Conservation (phyloP, 2,888 invertebrate genomes). For the Dusona sp. region DNA sequence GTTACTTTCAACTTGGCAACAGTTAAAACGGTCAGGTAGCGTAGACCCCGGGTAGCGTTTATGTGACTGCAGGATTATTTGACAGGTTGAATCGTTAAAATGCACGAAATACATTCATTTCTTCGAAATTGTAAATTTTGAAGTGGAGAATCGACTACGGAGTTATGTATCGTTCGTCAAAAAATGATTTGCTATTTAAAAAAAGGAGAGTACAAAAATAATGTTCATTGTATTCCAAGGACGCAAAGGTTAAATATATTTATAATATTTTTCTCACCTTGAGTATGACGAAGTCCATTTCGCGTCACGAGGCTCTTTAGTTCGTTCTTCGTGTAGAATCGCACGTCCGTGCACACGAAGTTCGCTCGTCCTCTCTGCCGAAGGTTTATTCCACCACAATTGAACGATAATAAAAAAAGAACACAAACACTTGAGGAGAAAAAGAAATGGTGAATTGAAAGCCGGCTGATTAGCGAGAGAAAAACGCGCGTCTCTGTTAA, state of each 20-base stretch:
- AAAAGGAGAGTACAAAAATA: neutral
- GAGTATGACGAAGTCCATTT: slow-evolving; percentile 80
- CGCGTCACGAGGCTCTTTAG: slow-evolving; percentile 64
- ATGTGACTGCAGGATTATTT: neutral
- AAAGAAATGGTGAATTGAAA: neutral
- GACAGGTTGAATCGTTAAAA: too few relatives aligned
- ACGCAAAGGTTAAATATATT: neutral
- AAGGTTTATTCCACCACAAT: slow-evolving; percentile 25
- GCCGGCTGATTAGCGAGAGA: neutral
- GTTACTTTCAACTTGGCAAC: neutral
- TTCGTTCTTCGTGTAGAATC: slow-evolving; percentile 49
- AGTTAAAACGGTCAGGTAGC: neutral
- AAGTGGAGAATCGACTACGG: too few relatives aligned
- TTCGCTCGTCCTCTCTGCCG: neutral
- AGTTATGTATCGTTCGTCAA: neutral
- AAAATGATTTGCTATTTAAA: neutral
- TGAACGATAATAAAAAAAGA: slow-evolving; percentile 13
- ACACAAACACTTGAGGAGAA: slow-evolving; percentile 6
- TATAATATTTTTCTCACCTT: slow-evolving; percentile 74
- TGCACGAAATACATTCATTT: too few relatives aligned
- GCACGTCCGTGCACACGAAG: slow-evolving; percentile 27
- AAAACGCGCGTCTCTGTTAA: neutral
- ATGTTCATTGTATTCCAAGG: neutral
- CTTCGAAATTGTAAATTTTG: too few relatives aligned
- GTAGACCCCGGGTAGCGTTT: neutral